Evolutionary conservation across 1,140 invertebrate species (phyloP), one percentile per base, ranked within the genome.

Genomic region (Adoxophyes honmai): DNA sequence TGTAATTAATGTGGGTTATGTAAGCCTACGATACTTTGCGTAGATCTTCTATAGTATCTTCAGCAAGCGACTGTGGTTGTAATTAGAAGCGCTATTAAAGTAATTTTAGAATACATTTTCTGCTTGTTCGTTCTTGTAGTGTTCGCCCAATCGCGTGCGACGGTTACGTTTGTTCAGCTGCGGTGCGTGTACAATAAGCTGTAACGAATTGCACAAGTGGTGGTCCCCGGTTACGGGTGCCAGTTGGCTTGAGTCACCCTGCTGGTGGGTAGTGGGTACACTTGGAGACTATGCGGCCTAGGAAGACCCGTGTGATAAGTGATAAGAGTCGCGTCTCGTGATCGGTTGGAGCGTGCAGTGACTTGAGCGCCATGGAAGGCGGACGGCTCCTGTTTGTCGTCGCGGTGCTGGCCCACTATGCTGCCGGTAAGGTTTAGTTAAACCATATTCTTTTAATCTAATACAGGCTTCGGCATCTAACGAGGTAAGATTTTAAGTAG

Each of bases 161-260:
- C 34, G 37, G 13, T 42, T 57, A 55, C 67, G 53, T 70, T 70
- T 68, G 58, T 56, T 65, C 68, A 70, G 68, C 57, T 68, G 68
- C 13, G 34, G 8, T 53, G 15, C 21, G 39, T 48, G 54, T 58
- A 44, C 34, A 56, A 21, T 28, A 38, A 18, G 34, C 42, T 39
- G 44, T 62, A 57, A 42, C 55, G 57, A 59, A 64, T 67, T 52
- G 38, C 52, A 53, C 59, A 61, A 64, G 48, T 59, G 64, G 44
- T 66, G 21, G 21, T 28, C 21, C 6, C 56, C 60, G 39, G 55
- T 64, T 15, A 39, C 38, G 18, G 18, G 39, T 44, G 7, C 39
- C 15, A 44, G 39, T 21, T 28, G 21, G 21, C 16, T 48, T 48
- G 42, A 48, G 42, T 48, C 42, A 44, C 16, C 14, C 18, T 10